These are phyloP conservation scores for Picus viridis DNA, from an alignment of 2,797 vertebrate genomes.

Conservation along the genomic window DNA sequence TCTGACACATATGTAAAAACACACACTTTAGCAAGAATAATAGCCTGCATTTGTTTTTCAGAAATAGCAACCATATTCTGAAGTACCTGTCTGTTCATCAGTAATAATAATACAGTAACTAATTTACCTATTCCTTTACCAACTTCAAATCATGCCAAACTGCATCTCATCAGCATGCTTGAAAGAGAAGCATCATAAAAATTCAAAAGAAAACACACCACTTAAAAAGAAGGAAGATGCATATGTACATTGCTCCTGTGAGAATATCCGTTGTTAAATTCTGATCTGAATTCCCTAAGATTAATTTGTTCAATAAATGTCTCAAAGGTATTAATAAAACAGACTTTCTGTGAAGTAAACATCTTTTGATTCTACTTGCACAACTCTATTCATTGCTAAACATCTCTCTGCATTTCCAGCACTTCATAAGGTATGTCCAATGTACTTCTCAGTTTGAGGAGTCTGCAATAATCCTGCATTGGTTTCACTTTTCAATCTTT, in stretches of 20 bases:
- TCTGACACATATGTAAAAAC: background rate
- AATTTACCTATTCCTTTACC: background rate
- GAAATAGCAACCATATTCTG: background rate
- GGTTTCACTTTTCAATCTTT: background rate
- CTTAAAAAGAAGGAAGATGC: background rate
- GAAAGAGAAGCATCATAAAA: background rate
- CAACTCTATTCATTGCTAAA: background rate
- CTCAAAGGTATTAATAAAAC: background rate
- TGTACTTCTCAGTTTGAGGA: background rate
- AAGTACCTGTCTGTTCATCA: background rate
- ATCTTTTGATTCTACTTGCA: background rate
- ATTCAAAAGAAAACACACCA: background rate
- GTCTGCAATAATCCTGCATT: background rate
- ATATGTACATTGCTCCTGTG: background rate
- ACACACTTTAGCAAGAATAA: background rate
- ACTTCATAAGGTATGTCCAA: background rate
- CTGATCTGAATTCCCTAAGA: background rate
- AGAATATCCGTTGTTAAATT: background rate
- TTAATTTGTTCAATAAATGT: background rate
- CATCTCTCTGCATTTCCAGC: background rate
- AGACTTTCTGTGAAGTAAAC: background rate
- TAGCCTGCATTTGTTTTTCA: background rate
- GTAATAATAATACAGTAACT: background rate
- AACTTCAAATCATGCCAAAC: background rate
- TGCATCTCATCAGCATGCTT: background rate